Percentiles rank a stretch among this genome's conserved stretches.
Evolutionary conservation across 2,888 invertebrate genomes (phyloP).

Genomic region (Plusia festucae): DNA sequence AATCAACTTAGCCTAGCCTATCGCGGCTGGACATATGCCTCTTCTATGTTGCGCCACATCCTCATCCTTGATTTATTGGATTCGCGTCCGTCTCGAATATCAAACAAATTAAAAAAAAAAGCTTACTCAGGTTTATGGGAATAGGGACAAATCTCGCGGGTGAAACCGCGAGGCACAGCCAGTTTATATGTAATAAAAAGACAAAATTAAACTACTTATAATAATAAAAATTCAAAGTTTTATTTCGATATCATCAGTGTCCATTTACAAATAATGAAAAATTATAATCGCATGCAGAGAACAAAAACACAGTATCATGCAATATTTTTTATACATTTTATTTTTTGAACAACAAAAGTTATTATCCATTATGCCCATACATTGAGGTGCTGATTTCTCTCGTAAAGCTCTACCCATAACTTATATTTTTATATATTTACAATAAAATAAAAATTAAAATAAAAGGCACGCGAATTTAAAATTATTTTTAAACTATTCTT

Average conservation of each 20-base stretch:
- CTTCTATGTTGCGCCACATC: too few relatives aligned
- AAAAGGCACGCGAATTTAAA: slow-evolving; percentile 55
- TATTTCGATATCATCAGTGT: slow-evolving; percentile 55
- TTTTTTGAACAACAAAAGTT: slow-evolving; percentile 67
- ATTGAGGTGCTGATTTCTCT: slow-evolving; percentile 44
- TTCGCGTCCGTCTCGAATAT: too few relatives aligned
- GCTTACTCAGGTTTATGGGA: too few relatives aligned
- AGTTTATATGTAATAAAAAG: neutral
- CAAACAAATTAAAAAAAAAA: too few relatives aligned
- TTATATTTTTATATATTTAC: slow-evolving; percentile 52
- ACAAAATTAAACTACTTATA: slow-evolving; percentile 32
- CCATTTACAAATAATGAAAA: slow-evolving; percentile 67
- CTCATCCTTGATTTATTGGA: too few relatives aligned
- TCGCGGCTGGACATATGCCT: too few relatives aligned
- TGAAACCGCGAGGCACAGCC: too few relatives aligned
- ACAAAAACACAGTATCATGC: slow-evolving; percentile 84
- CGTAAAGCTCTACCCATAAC: slow-evolving; percentile 50
- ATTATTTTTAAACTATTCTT: slow-evolving; percentile 41
- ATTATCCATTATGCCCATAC: slow-evolving; percentile 53
- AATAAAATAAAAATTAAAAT: slow-evolving; percentile 41
- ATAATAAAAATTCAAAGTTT: slow-evolving; percentile 58
- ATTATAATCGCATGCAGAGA: slow-evolving; percentile 78
- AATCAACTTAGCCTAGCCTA: too few relatives aligned
- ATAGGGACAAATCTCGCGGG: too few relatives aligned
- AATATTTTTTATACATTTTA: slow-evolving; percentile 78